Evolutionary conservation across 2,888 invertebrate species (phyloP), one percentile per base, ranked within the genome.

Genomic region (Euproctis similis): DNA sequence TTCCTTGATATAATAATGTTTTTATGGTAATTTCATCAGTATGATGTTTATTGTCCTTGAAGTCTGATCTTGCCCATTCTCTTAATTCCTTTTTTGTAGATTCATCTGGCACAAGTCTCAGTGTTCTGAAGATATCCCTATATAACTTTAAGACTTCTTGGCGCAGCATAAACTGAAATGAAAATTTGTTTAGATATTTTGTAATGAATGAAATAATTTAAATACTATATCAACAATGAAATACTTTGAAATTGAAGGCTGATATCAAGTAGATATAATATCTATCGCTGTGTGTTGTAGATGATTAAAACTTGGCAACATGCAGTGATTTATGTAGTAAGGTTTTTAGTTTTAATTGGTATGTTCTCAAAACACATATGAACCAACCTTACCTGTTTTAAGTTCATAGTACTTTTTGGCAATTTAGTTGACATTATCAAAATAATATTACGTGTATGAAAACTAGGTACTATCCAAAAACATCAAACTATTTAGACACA

Each of bases 121-220:
- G 86, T 4, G 90, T 86, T 27, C 90, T 86, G 46, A 93, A 87
- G 36, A 94, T 90, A 39, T 90, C 87, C 41, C 92, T 82, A 54
- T 94, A 95, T 0, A 94, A 68, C 51, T 89, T 90, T 10, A 94
- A 63, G 0, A 94, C 94, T 73, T 94, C 90, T 73, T 91, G 90
- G 7, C 92, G 88, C 14, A 93, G 66, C 67, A 95, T 87, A 66
- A 95, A 95, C 94, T 95, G 68, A 12, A 87, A 22, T 10, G 3
- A 10, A 10, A 22, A 10, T 10, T n/a, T n/a, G n/a, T n/a, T n/a
- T n/a, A n/a, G n/a, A n/a, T n/a, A n/a, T n/a, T n/a, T n/a, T n/a
- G n/a, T n/a, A n/a, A n/a, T n/a, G n/a, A n/a, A n/a, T n/a, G n/a
- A n/a, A n/a, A n/a, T n/a, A n/a, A n/a, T n/a, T n/a, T n/a, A n/a